Conservation (phyloP, 2,888 invertebrate genomes). For the Ceratothoa steindachneri region DNA sequence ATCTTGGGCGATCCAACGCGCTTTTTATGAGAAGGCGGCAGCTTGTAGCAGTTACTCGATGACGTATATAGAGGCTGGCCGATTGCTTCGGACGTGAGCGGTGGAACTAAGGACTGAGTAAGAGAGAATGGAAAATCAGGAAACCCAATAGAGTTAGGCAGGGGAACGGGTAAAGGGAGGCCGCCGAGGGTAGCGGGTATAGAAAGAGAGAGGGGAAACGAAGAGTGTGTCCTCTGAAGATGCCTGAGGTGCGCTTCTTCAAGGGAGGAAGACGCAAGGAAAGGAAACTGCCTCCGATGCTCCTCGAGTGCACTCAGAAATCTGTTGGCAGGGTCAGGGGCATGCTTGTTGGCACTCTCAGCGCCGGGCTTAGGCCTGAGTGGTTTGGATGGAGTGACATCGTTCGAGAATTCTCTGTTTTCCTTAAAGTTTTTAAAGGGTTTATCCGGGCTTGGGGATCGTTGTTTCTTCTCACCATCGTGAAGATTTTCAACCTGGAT, state of each 20-base stretch:
- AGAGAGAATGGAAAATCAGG: background rate
- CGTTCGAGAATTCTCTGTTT: background rate
- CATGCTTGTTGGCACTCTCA: background rate
- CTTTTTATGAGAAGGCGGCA: background rate
- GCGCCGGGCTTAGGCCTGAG: background rate
- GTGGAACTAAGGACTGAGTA: background rate
- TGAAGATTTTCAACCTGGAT: background rate
- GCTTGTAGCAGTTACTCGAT: background rate
- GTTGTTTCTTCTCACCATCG: background rate
- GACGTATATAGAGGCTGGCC: background rate
- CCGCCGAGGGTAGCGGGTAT: slow-evolving; percentile 15
- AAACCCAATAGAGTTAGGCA: background rate
- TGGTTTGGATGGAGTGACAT: background rate
- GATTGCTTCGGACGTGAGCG: background rate
- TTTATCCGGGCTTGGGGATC: background rate
- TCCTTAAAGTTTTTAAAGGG: background rate
- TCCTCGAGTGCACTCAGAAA: background rate
- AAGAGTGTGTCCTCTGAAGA: background rate
- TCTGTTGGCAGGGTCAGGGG: background rate
- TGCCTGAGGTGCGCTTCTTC: background rate
- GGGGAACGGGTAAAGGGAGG: slow-evolving; percentile 1
- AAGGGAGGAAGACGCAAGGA: background rate
- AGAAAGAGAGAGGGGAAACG: slow-evolving; percentile 15
- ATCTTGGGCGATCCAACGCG: background rate
- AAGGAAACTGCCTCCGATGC: background rate